Evolutionary conservation across 2,797 vertebrate species (phyloP).

Genomic region (Gambelia wislizenii): DNA sequence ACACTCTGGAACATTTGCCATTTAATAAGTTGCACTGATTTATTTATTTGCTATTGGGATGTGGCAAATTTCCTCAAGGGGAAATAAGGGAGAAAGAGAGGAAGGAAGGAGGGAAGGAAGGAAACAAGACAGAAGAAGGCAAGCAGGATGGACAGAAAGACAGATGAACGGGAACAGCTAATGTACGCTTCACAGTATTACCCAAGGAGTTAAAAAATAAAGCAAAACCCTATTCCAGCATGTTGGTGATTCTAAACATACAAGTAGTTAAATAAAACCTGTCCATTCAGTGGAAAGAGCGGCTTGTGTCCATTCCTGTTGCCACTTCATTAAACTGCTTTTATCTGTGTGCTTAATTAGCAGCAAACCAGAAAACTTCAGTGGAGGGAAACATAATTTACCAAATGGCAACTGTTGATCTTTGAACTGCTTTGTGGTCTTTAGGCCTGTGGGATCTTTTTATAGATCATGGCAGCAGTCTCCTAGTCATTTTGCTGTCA

Average conservation of each 20-base stretch:
- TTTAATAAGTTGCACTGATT: not conserved
- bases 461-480: not conserved
- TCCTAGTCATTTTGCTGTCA: constrained; percentile 48
- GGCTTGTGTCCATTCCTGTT: constrained; percentile 14
- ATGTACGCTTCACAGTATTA: constrained; percentile 41
- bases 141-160: not conserved
- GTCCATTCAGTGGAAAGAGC: constrained; percentile 52
- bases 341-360: constrained; percentile 36
- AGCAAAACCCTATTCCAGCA: constrained; percentile 29
- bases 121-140: no score
- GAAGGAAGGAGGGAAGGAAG: not conserved
- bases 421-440: not conserved
- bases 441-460: constrained; percentile 12
- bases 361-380: constrained; percentile 34
- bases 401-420: constrained; percentile 21
- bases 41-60: constrained; percentile 39
- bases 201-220: constrained; percentile 37
- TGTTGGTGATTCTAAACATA: constrained; percentile 53
- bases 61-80: constrained; percentile 48
- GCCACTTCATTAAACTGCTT: constrained; percentile 41
- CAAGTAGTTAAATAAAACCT: constrained; percentile 52
- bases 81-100: not conserved
- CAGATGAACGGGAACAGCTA: constrained; percentile 27
- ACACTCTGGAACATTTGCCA: constrained; percentile 33
- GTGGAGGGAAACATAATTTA: constrained; percentile 17